Percentiles rank a stretch among this genome's conserved stretches.
Evolutionary conservation across 2,888 invertebrate species (phyloP).

Genomic region (Leptopterna dolabrata): DNA sequence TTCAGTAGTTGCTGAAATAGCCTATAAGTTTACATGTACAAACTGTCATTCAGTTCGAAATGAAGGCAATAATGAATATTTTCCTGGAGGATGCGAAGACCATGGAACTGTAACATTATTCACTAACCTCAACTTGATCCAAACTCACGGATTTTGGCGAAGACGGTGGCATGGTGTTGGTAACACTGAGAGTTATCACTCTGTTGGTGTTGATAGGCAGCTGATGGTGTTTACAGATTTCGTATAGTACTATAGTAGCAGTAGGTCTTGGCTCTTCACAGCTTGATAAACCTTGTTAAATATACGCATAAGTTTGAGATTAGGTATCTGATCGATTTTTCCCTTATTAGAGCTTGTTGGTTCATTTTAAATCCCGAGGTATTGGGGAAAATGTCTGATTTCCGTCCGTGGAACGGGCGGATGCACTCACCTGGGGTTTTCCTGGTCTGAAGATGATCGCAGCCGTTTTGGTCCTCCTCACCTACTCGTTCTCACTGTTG

Average conservation of each 20-base stretch:
- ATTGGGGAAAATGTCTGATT: background rate
- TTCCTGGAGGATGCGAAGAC: too few relatives aligned
- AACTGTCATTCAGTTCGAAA: too few relatives aligned
- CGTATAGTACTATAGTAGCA: too few relatives aligned
- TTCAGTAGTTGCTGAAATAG: too few relatives aligned
- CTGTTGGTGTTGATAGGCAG: background rate
- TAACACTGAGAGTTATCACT: background rate
- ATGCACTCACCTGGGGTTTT: background rate
- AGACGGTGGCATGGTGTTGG: background rate
- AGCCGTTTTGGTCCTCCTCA: slow-evolving; percentile 6
- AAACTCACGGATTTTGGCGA: too few relatives aligned
- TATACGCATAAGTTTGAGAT: background rate
- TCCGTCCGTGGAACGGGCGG: background rate
- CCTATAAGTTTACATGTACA: too few relatives aligned
- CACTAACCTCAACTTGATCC: too few relatives aligned
- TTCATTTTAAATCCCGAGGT: background rate
- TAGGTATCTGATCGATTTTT: background rate
- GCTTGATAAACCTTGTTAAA: background rate
- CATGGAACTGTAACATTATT: too few relatives aligned
- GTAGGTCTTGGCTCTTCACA: too few relatives aligned
- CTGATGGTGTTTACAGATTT: slow-evolving; percentile 12
- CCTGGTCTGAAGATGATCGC: slow-evolving; percentile 31
- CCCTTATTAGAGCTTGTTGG: background rate
- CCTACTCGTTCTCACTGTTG: slow-evolving; percentile 31
- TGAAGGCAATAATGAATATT: too few relatives aligned